Evolutionary conservation across 2,888 invertebrate species (phyloP).

Genomic region (Choreutis nemorana): DNA sequence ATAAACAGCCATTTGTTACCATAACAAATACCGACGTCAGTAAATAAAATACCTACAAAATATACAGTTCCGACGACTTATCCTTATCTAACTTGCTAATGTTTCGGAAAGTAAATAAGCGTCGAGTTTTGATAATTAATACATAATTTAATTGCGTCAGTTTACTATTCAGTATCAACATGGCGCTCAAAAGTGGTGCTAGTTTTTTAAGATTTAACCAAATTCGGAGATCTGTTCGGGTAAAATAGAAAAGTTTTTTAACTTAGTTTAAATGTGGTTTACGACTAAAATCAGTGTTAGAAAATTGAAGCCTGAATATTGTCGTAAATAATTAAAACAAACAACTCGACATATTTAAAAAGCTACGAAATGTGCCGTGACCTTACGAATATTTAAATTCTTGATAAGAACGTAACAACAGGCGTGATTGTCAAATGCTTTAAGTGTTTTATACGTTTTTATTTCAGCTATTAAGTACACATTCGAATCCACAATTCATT

Average conservation of each 20-base stretch:
- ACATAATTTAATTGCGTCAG: constrained; percentile 11
- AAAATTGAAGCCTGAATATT: too few species aligned
- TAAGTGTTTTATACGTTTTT: constrained; percentile 6
- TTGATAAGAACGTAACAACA: too few species aligned
- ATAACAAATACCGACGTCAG: too few species aligned
- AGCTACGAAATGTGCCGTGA: too few species aligned
- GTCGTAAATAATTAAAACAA: background rate
- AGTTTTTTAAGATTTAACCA: constrained; percentile 30
- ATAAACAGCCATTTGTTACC: too few species aligned
- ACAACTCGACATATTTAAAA: background rate
- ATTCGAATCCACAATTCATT: constrained; percentile 30
- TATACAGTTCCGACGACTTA: too few species aligned
- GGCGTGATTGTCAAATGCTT: too few species aligned
- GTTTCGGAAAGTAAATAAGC: constrained; percentile 19
- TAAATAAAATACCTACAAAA: too few species aligned
- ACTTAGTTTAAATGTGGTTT: too few species aligned
- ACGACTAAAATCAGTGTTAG: too few species aligned
- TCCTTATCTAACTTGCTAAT: constrained; percentile 45
- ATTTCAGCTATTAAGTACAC: constrained; percentile 41
- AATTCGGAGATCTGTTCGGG: constrained; percentile 28
- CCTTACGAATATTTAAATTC: background rate
- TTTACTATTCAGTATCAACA: constrained; percentile 27
- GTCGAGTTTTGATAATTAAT: constrained; percentile 9
- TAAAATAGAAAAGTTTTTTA: too few species aligned
- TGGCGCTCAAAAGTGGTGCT: constrained; percentile 43